Conservation (phyloP, 2,113 vertebrate genomes). For the Axis porcinus region DNA sequence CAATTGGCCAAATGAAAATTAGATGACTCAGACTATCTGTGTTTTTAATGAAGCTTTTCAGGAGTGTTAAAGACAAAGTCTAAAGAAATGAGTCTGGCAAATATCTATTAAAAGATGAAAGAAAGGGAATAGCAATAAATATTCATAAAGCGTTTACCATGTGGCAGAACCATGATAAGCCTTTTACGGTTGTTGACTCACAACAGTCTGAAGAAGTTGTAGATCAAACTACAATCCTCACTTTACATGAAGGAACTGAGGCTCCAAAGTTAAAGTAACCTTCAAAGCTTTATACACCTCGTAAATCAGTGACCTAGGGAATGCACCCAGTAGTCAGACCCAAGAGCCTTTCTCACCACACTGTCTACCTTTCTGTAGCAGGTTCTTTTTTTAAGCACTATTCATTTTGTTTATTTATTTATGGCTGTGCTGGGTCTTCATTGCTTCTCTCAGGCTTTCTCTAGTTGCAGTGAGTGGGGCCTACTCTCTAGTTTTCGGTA, state of each 20-base stretch:
- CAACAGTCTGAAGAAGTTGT: not conserved
- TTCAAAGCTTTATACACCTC: not conserved
- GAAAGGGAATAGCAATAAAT: not conserved
- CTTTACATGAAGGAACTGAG: not conserved
- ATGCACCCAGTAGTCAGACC: not conserved
- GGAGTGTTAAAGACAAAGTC: not conserved
- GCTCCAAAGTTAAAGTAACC: not conserved
- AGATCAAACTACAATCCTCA: not conserved
- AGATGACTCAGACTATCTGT: not conserved
- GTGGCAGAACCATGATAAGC: not conserved
- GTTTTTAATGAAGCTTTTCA: not conserved
- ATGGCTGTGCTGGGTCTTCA: not conserved
- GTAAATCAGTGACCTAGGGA: not conserved
- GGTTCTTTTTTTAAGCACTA: not conserved
- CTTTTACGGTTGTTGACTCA: not conserved
- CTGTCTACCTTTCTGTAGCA: not conserved
- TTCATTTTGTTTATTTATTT: not conserved
- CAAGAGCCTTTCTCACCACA: not conserved
- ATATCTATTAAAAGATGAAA: slow-evolving; percentile 1
- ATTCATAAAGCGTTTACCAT: not conserved
- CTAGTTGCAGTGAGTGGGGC: not conserved
- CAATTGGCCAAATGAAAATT: not conserved
- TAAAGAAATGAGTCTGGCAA: not conserved
- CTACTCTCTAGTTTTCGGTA: not conserved
- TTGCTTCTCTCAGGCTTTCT: not conserved